A percentile compares a stretch with the other conserved stretches of the same genome.
Evolutionary conservation across 2,113 vertebrate species (phyloP).

Genomic region (Notothenia rossii): DNA sequence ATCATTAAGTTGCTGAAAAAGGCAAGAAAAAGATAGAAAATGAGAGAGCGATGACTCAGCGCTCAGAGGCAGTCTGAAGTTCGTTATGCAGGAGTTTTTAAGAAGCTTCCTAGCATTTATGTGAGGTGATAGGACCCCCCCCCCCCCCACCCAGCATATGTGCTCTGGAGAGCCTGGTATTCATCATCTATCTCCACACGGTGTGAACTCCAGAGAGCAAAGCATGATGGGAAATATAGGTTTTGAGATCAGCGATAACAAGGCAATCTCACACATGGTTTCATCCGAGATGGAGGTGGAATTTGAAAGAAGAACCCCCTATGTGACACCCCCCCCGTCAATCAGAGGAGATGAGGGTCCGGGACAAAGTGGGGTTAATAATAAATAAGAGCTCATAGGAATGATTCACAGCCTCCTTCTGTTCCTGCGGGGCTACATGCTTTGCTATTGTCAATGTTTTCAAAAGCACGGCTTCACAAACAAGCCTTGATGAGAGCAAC

Average conservation of each 20-base stretch:
- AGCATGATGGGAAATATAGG: constrained; percentile 73
- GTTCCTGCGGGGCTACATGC: constrained; percentile 75
- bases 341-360: constrained; percentile 47
- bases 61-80: constrained; percentile 52
- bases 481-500: constrained; percentile 81
- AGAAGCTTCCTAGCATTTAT: constrained; percentile 15
- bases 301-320: constrained; percentile 75
- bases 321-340: constrained; percentile 76
- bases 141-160: constrained; percentile 53
- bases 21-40: neutral
- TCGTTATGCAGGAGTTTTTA: constrained; percentile 62
- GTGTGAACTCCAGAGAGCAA: constrained; percentile 61
- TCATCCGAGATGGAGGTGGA: constrained; percentile 70
- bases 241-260: constrained; percentile 80
- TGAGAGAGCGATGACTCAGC: constrained; percentile 60
- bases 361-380: constrained; percentile 68
- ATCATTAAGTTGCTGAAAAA: neutral
- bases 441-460: constrained; percentile 79
- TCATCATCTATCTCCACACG: constrained; percentile 75
- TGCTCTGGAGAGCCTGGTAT: constrained; percentile 73
- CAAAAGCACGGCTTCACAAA: constrained; percentile 76
- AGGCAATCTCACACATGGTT: constrained; percentile 84
- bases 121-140: constrained; percentile 36
- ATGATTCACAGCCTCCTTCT: constrained; percentile 74
- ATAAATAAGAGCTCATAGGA: constrained; percentile 74